Evolutionary conservation across 2,888 invertebrate genomes (phyloP).

Genomic region (Drosophila sordidapex): DNA sequence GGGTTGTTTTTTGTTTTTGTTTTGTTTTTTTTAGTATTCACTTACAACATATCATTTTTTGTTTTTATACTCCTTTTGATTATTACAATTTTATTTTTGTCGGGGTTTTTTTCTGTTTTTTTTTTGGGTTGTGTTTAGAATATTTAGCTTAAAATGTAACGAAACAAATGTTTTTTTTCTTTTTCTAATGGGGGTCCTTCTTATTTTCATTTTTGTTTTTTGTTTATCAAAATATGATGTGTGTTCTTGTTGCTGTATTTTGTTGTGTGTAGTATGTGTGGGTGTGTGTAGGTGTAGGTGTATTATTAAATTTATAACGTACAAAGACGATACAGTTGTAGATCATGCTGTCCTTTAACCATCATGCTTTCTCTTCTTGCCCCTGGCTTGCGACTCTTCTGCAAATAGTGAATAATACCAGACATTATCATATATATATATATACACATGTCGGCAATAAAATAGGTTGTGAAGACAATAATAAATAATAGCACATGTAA

Average conservation of each 20-base stretch:
- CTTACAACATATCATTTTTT: slow-evolving; percentile 63
- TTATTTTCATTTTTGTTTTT: slow-evolving; percentile 39
- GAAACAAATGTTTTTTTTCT: slow-evolving; percentile 60
- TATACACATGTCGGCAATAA: neutral
- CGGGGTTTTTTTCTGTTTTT: slow-evolving; percentile 21
- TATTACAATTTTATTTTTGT: slow-evolving; percentile 63
- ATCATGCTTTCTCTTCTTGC: slow-evolving; percentile 90
- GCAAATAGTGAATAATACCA: slow-evolving; percentile 3
- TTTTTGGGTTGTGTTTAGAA: slow-evolving; percentile 32
- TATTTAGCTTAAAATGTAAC: slow-evolving; percentile 68
- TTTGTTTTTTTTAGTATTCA: slow-evolving; percentile 33
- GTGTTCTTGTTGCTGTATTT: slow-evolving; percentile 61
- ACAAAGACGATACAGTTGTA: slow-evolving; percentile 72
- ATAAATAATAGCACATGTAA: neutral
- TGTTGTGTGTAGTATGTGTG: slow-evolving; percentile 45
- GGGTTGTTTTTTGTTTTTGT: slow-evolving; percentile 12
- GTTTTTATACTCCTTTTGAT: slow-evolving; percentile 63
- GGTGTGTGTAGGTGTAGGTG: slow-evolving; percentile 40
- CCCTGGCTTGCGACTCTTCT: slow-evolving; percentile 87
- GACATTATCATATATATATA: neutral
- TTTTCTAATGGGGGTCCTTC: slow-evolving; percentile 63
- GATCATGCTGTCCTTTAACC: slow-evolving; percentile 81
- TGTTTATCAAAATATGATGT: slow-evolving; percentile 79
- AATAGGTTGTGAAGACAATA: neutral
- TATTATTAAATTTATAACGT: slow-evolving; percentile 73